Evolutionary conservation across 2,888 invertebrate genomes (phyloP).

Genomic region (Cryptus viduatorius): DNA sequence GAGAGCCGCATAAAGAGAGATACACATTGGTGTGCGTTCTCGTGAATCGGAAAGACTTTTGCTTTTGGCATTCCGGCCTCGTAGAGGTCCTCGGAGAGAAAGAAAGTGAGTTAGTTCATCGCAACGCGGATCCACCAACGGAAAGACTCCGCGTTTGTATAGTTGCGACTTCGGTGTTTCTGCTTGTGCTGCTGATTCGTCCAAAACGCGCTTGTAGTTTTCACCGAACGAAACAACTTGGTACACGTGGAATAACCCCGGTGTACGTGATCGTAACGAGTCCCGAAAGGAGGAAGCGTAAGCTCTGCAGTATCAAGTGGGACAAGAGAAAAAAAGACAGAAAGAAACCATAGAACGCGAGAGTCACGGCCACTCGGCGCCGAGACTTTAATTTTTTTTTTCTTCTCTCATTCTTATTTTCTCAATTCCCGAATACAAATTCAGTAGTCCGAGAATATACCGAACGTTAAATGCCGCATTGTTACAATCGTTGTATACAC

Average conservation of each 20-base stretch:
- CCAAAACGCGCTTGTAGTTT: conserved; percentile 17
- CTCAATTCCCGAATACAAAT: conserved; percentile 9
- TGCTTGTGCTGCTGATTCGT: neutral
- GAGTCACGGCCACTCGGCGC: conserved; percentile 26
- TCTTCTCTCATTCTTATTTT: neutral
- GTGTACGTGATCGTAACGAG: conserved; percentile 10
- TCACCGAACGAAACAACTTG: neutral
- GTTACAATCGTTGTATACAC: conserved; percentile 14
- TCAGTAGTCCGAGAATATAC: neutral
- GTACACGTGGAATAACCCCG: neutral
- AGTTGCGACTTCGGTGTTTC: conserved; percentile 10
- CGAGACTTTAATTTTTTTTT: conserved; percentile 1
- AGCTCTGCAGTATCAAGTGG: neutral
- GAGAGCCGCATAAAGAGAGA: too few species aligned
- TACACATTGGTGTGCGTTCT: neutral
- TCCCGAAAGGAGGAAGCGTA: neutral
- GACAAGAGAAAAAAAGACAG: neutral
- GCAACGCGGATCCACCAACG: conserved; percentile 44
- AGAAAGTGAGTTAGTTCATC: conserved; percentile 57
- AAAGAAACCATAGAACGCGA: neutral
- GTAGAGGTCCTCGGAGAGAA: conserved; percentile 42
- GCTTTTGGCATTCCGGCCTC: conserved; percentile 59
- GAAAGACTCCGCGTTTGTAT: neutral
- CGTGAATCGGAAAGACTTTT: conserved; percentile 26
- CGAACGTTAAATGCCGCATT: conserved; percentile 40